These are phyloP conservation scores for Drosophila limbata DNA, from an alignment of 2,888 invertebrate genomes.

Conservation along the genomic window DNA sequence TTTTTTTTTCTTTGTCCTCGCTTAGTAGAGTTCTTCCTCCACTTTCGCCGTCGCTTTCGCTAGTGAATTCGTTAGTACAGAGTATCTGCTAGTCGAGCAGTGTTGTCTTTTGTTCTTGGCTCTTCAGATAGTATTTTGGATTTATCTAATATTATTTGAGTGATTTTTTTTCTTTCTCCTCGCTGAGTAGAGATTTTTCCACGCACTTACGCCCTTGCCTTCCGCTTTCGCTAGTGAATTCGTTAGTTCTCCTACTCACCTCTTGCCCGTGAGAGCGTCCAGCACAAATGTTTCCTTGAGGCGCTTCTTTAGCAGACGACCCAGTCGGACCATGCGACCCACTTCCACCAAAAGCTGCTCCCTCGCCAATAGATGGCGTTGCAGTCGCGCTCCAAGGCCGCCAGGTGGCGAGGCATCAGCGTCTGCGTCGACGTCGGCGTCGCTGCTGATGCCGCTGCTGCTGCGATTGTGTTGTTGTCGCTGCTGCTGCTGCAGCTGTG, in stretches of 20 bases:
- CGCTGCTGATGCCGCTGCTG: constrained; percentile 66
- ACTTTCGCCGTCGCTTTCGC: too few species aligned
- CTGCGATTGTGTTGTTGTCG: constrained; percentile 55
- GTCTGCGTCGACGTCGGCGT: constrained; percentile 25
- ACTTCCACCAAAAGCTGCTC: constrained; percentile 90
- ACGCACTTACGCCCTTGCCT: constrained; percentile 11
- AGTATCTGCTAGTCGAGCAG: background rate
- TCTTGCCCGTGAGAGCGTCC: constrained; percentile 83
- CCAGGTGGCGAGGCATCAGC: constrained; percentile 46
- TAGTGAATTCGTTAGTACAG: too few species aligned
- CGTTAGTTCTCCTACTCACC: constrained; percentile 65
- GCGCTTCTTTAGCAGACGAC: constrained; percentile 89
- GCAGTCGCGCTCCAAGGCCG: constrained; percentile 81
- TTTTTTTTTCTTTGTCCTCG: too few species aligned
- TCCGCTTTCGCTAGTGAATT: constrained; percentile 2
- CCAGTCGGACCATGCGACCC: constrained; percentile 90
- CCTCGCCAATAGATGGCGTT: constrained; percentile 87
- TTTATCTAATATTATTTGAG: background rate
- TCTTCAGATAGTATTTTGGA: background rate
- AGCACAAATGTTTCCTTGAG: constrained; percentile 88
- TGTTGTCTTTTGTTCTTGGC: too few species aligned
- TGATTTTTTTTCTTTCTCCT: background rate
- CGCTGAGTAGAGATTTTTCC: constrained; percentile 29
- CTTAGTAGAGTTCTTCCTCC: too few species aligned
- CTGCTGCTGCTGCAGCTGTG: constrained; percentile 61